Percentiles rank a stretch among this genome's conserved stretches.
These are phyloP conservation scores for Epinotia brunnichana DNA, from an alignment of 2,888 invertebrate genomes.

Conservation along the genomic window DNA sequence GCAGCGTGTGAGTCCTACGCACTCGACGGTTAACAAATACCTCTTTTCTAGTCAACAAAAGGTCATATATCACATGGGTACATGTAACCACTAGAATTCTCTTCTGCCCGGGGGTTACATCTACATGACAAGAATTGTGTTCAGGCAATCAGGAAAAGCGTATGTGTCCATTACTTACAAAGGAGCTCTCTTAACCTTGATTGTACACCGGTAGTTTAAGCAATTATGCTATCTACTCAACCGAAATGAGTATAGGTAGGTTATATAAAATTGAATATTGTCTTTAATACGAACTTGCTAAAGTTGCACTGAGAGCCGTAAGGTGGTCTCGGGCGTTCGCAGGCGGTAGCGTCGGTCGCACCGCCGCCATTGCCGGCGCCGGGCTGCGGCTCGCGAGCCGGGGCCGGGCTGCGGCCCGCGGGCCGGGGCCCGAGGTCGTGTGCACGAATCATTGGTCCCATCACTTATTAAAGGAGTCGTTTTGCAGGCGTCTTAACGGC, in stretches of 20 bases:
- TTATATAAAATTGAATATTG: conserved; percentile 56
- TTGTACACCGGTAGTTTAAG: conserved; percentile 29
- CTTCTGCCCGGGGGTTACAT: background rate
- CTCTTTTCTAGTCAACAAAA: background rate
- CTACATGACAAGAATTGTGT: background rate
- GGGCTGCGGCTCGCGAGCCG: background rate
- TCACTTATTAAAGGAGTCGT: conserved; percentile 68
- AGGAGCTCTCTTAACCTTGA: conserved; percentile 18
- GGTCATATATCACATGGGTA: too few relatives aligned
- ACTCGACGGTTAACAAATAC: background rate
- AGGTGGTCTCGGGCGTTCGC: conserved; percentile 2
- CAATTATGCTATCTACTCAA: conserved; percentile 47
- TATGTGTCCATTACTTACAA: conserved; percentile 20
- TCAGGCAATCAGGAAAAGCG: conserved; percentile 11
- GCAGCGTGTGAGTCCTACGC: background rate
- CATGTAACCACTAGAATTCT: background rate
- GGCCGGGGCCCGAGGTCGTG: conserved; percentile 47
- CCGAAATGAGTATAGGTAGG: conserved; percentile 53
- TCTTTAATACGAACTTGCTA: conserved; percentile 56
- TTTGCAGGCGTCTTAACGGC: conserved; percentile 42
- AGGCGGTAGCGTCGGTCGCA: background rate
- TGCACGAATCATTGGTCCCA: conserved; percentile 74
- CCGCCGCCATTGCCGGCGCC: conserved; percentile 1
- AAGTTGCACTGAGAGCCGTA: conserved; percentile 45
- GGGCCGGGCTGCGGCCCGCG: too few relatives aligned